Evolutionary conservation across 2,888 invertebrate species (phyloP).

Genomic region (Nephrocerus scutellatus): DNA sequence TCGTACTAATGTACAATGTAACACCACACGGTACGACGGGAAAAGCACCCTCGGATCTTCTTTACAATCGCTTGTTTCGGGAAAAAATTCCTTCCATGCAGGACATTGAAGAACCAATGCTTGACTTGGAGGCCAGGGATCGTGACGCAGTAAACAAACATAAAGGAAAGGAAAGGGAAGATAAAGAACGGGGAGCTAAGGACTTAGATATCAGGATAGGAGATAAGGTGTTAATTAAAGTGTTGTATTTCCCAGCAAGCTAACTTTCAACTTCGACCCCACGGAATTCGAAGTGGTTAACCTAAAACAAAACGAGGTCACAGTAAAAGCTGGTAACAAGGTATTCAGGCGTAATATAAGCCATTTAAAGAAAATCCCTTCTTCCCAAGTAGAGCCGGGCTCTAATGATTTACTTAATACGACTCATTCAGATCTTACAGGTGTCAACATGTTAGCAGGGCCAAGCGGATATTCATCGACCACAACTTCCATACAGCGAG

Average conservation of each 20-base stretch:
- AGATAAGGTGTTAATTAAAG: conserved; percentile 18
- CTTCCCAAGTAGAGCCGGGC: no score
- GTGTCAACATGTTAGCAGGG: no score
- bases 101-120: conserved; percentile 5
- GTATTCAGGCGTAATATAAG: conserved; percentile 13
- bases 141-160: conserved; percentile 2
- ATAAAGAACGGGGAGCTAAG: conserved; percentile 1
- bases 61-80: conserved; percentile 17
- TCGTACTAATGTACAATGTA: conserved; percentile 20
- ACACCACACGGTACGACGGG: conserved; percentile 21
- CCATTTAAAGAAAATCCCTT: conserved; percentile 16
- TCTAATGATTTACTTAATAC: no score
- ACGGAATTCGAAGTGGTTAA: conserved; percentile 18
- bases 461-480: no score
- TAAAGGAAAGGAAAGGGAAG: conserved; percentile 11
- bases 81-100: conserved; percentile 16
- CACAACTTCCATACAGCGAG: no score
- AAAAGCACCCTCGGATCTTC: conserved; percentile 16
- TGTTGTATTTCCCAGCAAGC: conserved; percentile 18
- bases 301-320: conserved; percentile 14
- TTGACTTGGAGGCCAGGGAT: conserved; percentile 7
- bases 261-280: conserved; percentile 19
- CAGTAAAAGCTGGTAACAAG: conserved; percentile 9
- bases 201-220: conserved; percentile 11
- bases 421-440: no score